A percentile compares a stretch with the other conserved stretches of the same genome.
Conservation (phyloP, 2,113 vertebrate genomes). For the Limnothrissa miodon region DNA sequence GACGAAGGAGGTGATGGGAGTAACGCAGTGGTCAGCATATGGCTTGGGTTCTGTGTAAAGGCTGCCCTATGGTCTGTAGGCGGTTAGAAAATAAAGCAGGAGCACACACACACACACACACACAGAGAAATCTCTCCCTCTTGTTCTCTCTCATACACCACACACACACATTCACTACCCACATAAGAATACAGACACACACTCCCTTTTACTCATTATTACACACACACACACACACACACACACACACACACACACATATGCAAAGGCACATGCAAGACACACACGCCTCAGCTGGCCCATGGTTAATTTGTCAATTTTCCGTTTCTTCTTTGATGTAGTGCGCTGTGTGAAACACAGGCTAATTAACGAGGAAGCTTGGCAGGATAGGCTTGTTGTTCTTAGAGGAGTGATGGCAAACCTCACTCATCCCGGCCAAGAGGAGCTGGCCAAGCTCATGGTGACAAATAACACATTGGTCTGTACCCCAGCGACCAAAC, state of each 20-base stretch:
- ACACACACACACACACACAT: not conserved
- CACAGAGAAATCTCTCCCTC: not conserved
- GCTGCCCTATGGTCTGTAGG: too few species aligned
- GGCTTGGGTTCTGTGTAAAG: not conserved
- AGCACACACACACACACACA: conserved; percentile 27
- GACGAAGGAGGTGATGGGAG: conserved; percentile 19
- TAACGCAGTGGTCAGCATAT: not conserved
- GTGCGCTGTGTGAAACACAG: conserved; percentile 68
- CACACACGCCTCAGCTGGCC: conserved; percentile 1
- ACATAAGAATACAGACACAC: not conserved
- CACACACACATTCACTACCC: not conserved
- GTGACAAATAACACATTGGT: conserved; percentile 54
- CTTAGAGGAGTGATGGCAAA: conserved; percentile 64
- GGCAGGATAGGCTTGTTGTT: conserved; percentile 64
- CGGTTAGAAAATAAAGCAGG: not conserved
- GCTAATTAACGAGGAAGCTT: conserved; percentile 72
- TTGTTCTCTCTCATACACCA: not conserved
- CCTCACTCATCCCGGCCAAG: conserved; percentile 59
- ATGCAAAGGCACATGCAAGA: not conserved
- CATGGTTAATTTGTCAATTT: conserved; percentile 58
- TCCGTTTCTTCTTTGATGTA: conserved; percentile 67
- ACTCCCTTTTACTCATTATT: not conserved
- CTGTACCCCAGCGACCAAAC: conserved; percentile 9
- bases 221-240: not conserved
- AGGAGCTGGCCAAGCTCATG: conserved; percentile 60